Evolutionary conservation across 1,140 invertebrate genomes (phyloP).

Genomic region (Carposina sasakii): DNA sequence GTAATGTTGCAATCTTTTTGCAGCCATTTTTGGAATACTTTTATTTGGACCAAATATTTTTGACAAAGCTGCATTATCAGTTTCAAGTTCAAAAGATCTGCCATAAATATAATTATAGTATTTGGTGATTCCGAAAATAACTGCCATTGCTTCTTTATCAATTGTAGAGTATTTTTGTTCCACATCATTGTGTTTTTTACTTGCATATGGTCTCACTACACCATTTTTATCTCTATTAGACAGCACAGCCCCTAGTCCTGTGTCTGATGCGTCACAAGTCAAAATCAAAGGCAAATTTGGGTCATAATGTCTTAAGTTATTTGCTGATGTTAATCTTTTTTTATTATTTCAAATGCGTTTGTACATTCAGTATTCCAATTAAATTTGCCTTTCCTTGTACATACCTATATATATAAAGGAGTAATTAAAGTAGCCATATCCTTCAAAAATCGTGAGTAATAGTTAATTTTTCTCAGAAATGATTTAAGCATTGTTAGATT

Average conservation of each 20-base stretch:
- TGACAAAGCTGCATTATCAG: slow-evolving; percentile 27
- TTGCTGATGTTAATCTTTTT: slow-evolving; percentile 4
- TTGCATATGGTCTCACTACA: slow-evolving; percentile 10
- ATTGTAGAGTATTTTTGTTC: slow-evolving; percentile 7
- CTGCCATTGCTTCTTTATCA: slow-evolving; percentile 24
- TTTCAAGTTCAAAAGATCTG: slow-evolving; percentile 21
- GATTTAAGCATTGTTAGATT: slow-evolving; percentile 19
- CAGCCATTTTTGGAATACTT: slow-evolving; percentile 30
- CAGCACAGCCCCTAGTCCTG: slow-evolving; percentile 3
- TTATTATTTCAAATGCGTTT: slow-evolving; percentile 11
- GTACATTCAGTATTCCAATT: slow-evolving; percentile 12
- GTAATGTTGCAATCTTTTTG: slow-evolving; percentile 26
- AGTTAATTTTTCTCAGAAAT: slow-evolving; percentile 24
- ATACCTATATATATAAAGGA: slow-evolving; percentile 12
- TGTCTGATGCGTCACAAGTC: slow-evolving; percentile 15
- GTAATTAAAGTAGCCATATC: neutral
- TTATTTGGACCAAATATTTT: slow-evolving; percentile 27
- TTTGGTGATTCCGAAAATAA: slow-evolving; percentile 29
- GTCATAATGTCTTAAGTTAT: slow-evolving; percentile 11
- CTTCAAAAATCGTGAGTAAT: slow-evolving; percentile 13
- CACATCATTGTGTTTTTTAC: slow-evolving; percentile 10
- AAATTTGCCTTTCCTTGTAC: slow-evolving; percentile 11
- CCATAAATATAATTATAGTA: slow-evolving; percentile 18
- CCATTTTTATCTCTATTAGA: slow-evolving; percentile 13
- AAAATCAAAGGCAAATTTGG: slow-evolving; percentile 9